Percentiles rank a stretch among this genome's conserved stretches.
These are phyloP conservation scores for Drosophila birchii DNA, from an alignment of 2,888 invertebrate genomes.

Conservation along the genomic window DNA sequence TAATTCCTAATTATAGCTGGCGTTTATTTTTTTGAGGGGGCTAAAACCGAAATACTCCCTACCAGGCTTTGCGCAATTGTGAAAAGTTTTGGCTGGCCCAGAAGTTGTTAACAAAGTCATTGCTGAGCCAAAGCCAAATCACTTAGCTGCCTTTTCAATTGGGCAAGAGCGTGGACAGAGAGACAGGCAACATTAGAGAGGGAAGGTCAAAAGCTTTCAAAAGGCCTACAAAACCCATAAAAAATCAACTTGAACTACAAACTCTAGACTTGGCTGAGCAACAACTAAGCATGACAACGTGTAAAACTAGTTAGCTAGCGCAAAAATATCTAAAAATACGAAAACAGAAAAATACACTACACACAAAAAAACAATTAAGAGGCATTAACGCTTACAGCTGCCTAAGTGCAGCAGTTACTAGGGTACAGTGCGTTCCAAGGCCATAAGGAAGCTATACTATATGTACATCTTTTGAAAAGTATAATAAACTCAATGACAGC, in stretches of 20 bases:
- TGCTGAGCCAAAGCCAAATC: constrained; percentile 65
- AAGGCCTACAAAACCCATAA: constrained; percentile 59
- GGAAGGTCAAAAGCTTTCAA: constrained; percentile 67
- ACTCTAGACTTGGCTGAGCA: constrained; percentile 63
- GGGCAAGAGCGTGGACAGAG: constrained; percentile 17
- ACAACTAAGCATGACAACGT: constrained; percentile 52
- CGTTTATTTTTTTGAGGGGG: constrained; percentile 12
- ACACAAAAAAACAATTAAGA: constrained; percentile 62
- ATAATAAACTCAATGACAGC: background rate
- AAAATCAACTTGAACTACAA: constrained; percentile 65
- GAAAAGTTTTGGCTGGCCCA: constrained; percentile 70
- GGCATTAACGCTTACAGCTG: constrained; percentile 79
- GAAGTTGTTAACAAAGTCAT: constrained; percentile 48
- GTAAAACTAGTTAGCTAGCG: constrained; percentile 70
- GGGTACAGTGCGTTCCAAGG: constrained; percentile 36
- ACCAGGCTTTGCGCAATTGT: constrained; percentile 1
- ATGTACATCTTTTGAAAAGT: background rate
- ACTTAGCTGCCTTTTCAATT: constrained; percentile 56
- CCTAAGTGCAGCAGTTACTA: constrained; percentile 67
- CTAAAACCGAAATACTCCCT: constrained; percentile 9
- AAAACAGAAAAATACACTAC: constrained; percentile 21
- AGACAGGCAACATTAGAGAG: constrained; percentile 12
- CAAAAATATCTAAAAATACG: constrained; percentile 44
- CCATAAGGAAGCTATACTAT: constrained; percentile 1
- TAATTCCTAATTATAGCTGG: constrained; percentile 26